Percentiles rank a stretch among this genome's conserved stretches.
Conservation (phyloP, 2,797 vertebrate species). For the Amniataba percoides region DNA sequence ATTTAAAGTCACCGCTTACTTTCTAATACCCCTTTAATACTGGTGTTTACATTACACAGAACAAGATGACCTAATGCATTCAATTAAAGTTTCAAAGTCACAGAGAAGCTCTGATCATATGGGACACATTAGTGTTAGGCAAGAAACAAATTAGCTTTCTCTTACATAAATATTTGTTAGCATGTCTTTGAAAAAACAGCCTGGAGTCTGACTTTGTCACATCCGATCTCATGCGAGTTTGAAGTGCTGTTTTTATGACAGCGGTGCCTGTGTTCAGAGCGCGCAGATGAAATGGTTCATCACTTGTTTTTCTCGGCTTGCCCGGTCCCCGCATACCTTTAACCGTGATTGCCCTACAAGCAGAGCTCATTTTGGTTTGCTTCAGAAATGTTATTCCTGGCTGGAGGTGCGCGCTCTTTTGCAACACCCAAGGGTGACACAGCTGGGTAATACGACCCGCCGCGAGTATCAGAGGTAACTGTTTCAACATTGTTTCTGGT, state of each 20-base stretch:
- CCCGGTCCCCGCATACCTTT: constrained; percentile 56
- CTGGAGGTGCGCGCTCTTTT: constrained; percentile 67
- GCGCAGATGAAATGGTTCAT: constrained; percentile 50
- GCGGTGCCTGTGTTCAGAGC: constrained; percentile 39
- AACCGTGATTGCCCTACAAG: constrained; percentile 63
- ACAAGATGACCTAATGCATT: constrained; percentile 67
- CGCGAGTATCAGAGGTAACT: constrained; percentile 67
- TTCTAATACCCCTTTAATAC: constrained; percentile 45
- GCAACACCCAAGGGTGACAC: constrained; percentile 81
- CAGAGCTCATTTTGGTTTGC: constrained; percentile 56
- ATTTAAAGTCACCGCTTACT: constrained; percentile 39
- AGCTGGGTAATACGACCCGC: constrained; percentile 70
- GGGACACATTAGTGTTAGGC: constrained; percentile 57
- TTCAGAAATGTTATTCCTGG: constrained; percentile 79
- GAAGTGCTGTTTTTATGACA: constrained; percentile 49
- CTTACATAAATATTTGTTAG: constrained; percentile 69
- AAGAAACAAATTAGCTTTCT: constrained; percentile 56
- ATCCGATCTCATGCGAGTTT: constrained; percentile 43
- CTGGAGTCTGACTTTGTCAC: constrained; percentile 60
- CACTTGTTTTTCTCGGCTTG: constrained; percentile 63
- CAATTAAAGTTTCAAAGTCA: constrained; percentile 57
- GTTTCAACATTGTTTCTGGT: constrained; percentile 79
- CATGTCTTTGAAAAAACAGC: constrained; percentile 48
- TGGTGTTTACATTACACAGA: constrained; percentile 50
- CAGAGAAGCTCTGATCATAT: constrained; percentile 53